Conservation (phyloP, 2,888 invertebrate genomes). For the Dyspetes luteomarginatus region DNA sequence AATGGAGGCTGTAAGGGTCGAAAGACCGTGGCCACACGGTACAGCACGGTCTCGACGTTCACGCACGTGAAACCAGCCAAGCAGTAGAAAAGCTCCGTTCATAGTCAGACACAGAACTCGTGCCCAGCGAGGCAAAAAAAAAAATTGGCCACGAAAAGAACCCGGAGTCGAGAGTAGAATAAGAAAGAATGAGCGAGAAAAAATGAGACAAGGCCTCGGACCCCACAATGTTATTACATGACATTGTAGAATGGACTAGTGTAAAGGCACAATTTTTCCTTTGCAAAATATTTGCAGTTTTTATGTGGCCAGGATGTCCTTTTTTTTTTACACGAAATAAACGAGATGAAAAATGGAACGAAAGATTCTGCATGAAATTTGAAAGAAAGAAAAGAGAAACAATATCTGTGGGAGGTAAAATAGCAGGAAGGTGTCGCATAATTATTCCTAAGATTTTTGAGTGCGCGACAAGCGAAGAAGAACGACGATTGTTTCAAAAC, state of each 20-base stretch:
- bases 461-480: conserved; percentile 5
- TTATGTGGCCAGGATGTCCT: neutral
- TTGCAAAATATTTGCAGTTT: neutral
- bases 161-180: conserved; percentile 8
- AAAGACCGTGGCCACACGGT: conserved; percentile 13
- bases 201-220: conserved; percentile 18
- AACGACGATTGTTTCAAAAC: conserved; percentile 66
- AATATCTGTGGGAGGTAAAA: conserved; percentile 24
- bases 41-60: conserved; percentile 25
- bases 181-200: neutral
- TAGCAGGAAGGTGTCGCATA: conserved; percentile 45
- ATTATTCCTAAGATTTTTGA: conserved; percentile 62
- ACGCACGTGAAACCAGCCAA: conserved; percentile 51
- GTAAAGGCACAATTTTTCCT: conserved; percentile 13
- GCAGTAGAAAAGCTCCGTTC: conserved; percentile 50
- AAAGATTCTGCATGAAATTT: conserved; percentile 21
- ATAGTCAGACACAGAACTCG: conserved; percentile 55
- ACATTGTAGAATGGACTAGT: neutral
- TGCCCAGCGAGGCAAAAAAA: conserved; percentile 50
- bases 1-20: conserved; percentile 13
- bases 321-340: neutral
- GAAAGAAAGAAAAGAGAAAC: neutral
- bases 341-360: neutral
- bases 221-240: conserved; percentile 27
- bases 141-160: conserved; percentile 51